Conservation (phyloP, 2,888 invertebrate genomes). For the Didymodactylos carnosus region DNA sequence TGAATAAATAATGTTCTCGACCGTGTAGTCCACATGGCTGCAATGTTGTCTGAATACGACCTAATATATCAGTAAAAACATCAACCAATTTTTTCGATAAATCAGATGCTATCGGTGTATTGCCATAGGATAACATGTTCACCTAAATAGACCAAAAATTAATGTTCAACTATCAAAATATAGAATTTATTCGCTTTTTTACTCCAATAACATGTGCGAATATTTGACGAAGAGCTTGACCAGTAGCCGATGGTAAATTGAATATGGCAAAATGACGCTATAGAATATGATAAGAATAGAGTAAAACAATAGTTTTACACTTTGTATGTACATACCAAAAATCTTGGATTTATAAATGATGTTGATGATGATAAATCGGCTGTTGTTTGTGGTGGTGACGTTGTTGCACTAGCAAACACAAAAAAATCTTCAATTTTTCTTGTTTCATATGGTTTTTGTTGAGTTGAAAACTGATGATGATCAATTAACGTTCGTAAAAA, state of each 20-base stretch:
- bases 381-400: slow-evolving; percentile 26
- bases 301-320: not conserved
- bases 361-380: slow-evolving; percentile 23
- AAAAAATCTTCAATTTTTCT: slow-evolving; percentile 29
- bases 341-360: slow-evolving; percentile 22
- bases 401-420: slow-evolving; percentile 18
- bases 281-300: slow-evolving; percentile 14
- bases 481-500: slow-evolving; percentile 28
- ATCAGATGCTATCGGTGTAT: slow-evolving; percentile 27
- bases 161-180: not conserved
- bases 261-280: slow-evolving; percentile 34
- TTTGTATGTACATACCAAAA: slow-evolving; percentile 22
- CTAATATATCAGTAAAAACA: slow-evolving; percentile 27
- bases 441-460: slow-evolving; percentile 32
- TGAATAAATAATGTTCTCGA: slow-evolving; percentile 31
- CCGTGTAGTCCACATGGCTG: slow-evolving; percentile 28
- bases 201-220: slow-evolving; percentile 31
- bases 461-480: slow-evolving; percentile 27
- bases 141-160: slow-evolving; percentile 17
- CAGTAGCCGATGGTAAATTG: slow-evolving; percentile 25
- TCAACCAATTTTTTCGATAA: slow-evolving; percentile 23
- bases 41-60: slow-evolving; percentile 26
- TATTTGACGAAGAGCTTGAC: slow-evolving; percentile 25
- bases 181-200: not conserved
- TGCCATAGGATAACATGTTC: slow-evolving; percentile 26